phyloP scores from a whole-genome alignment of 2,797 vertebrate genomes.

The Cheirogaleus major region DNA sequence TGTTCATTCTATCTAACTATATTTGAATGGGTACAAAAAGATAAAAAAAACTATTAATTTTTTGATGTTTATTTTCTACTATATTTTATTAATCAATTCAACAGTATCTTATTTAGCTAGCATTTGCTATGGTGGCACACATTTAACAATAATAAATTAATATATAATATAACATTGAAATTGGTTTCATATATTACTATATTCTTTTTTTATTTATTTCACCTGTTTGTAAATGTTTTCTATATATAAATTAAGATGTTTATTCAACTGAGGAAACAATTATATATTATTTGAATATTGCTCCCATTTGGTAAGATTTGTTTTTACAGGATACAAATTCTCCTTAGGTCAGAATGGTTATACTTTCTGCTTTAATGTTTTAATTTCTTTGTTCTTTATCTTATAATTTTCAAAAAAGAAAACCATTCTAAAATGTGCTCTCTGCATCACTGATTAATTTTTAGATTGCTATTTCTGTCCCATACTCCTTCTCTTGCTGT shows the following conservation, averaged over 20 bases:
- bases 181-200: neutral
- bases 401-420: conserved; percentile 36
- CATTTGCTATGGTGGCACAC: neutral
- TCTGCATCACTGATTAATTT: conserved; percentile 60
- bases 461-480: conserved; percentile 59
- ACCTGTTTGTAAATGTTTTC: conserved; percentile 50
- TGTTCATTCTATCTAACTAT: neutral
- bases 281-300: neutral
- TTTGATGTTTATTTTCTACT: neutral
- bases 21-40: neutral
- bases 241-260: conserved; percentile 38
- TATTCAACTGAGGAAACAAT: conserved; percentile 11
- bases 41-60: neutral
- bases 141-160: conserved; percentile 44
- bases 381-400: conserved; percentile 52
- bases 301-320: neutral
- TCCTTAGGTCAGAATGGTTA: neutral
- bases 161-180: conserved; percentile 7
- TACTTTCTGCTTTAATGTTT: neutral
- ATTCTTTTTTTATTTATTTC: conserved; percentile 29
- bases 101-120: conserved; percentile 4
- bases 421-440: conserved; percentile 31
- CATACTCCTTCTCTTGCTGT: conserved; percentile 44
- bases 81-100: conserved; percentile 35
- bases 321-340: neutral